A percentile compares a stretch with the other conserved stretches of the same genome.
These are phyloP conservation scores for Todiramphus chloris DNA, from an alignment of 2,113 vertebrate genomes.

Conservation along the genomic window DNA sequence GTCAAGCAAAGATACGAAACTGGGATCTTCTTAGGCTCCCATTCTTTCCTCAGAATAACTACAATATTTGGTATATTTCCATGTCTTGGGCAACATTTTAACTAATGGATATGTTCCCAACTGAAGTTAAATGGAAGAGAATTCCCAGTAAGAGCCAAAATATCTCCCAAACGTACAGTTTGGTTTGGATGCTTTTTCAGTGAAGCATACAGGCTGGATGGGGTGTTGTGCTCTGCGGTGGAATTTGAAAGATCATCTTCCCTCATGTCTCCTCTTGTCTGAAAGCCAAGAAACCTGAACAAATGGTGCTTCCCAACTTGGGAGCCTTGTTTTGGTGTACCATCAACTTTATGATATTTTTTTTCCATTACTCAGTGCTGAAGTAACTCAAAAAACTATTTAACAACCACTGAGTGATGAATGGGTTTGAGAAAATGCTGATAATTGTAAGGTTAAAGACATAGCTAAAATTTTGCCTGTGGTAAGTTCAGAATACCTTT, in stretches of 20 bases:
- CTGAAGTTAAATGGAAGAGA: conserved; percentile 54
- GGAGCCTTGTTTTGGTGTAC: conserved; percentile 4
- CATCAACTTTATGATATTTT: neutral
- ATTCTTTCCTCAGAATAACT: conserved; percentile 34
- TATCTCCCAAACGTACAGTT: conserved; percentile 23
- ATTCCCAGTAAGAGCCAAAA: conserved; percentile 30
- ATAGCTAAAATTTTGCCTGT: neutral
- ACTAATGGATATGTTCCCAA: conserved; percentile 41
- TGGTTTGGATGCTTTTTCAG: conserved; percentile 38
- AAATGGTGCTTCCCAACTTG: neutral
- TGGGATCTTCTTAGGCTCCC: neutral
- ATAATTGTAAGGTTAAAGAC: neutral
- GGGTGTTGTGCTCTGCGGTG: neutral
- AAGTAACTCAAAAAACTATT: neutral
- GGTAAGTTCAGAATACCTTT: neutral
- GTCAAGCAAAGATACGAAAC: neutral
- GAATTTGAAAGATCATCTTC: conserved; percentile 43
- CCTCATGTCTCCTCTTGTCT: conserved; percentile 5
- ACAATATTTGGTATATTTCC: conserved; percentile 46
- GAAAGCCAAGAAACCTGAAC: conserved; percentile 27
- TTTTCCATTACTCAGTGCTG: neutral
- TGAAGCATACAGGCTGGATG: neutral
- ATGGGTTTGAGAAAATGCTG: neutral
- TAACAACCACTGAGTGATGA: neutral
- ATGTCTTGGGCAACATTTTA: conserved; percentile 52